A percentile compares a stretch with the other conserved stretches of the same genome.
Conservation (phyloP, 2,797 vertebrate genomes). For the Glyptemys insculpta region DNA sequence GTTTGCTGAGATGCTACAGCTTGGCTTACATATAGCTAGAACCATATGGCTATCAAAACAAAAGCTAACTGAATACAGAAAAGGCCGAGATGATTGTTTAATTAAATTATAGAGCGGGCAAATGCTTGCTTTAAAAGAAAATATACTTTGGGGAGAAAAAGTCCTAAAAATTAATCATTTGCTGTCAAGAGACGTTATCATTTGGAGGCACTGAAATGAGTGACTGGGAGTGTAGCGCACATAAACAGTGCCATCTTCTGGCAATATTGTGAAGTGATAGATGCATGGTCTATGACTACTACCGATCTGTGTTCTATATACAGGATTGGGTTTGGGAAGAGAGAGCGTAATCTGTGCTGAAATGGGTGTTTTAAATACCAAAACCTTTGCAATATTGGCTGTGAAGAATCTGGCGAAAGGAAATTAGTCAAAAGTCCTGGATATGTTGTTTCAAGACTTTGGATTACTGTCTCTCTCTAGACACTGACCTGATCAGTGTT, state of each 20-base stretch:
- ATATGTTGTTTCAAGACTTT: background rate
- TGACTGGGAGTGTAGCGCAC: background rate
- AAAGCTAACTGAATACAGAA: background rate
- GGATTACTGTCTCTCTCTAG: background rate
- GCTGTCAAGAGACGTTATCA: background rate
- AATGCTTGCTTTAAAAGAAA: background rate
- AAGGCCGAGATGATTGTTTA: background rate
- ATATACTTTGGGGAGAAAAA: rapidly evolving
- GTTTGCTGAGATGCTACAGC: background rate
- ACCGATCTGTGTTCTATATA: rapidly evolving
- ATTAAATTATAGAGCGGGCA: background rate
- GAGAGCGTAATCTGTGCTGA: background rate
- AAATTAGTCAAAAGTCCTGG: rapidly evolving
- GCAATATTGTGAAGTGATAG: rapidly evolving
- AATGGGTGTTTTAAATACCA: background rate
- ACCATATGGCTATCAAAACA: background rate
- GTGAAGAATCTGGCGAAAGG: rapidly evolving
- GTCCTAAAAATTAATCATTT: background rate
- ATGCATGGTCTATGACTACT: rapidly evolving
- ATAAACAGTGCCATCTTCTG: slow-evolving; percentile 40
- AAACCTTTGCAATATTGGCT: rapidly evolving
- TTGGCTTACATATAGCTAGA: background rate
- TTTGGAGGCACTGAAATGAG: background rate
- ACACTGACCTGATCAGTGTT: background rate
- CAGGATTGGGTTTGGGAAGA: background rate